Evolutionary conservation across 2,113 vertebrate genomes (phyloP), one percentile per base, ranked within the genome.

Genomic region (Stercorarius parasiticus): DNA sequence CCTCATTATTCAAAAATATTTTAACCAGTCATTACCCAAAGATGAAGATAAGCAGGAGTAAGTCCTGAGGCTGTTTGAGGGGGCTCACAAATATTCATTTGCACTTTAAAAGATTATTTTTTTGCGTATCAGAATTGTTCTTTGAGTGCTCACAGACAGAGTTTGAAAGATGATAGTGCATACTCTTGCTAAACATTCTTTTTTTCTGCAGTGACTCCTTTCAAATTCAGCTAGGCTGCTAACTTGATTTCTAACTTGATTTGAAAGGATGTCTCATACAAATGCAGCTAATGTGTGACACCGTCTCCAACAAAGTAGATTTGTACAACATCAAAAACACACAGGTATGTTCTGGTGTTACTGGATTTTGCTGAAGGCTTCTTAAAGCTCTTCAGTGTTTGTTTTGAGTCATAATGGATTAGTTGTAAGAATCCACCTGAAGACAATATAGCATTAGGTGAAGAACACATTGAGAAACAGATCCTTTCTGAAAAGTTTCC

Each of bases 1-100:
- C 15, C 13, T 92, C 86, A 76, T 95, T 95, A 97, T 86, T 93
- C 64, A 94, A 88, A 93, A 67, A 67, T 79, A 88, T 95, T 96
- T 95, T 89, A 93, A 96, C 86, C 21, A 92, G 59, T 83, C 76
- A 86, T 93, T 86, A 91, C 23, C 22, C n/a, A 56, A 64, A 92
- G 86, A 88, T 69, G 58, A 92, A 65, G 47, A 92, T 65, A 86
- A 84, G 79, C 53, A 73, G 21, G 55, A 78, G 10, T 30, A n/a
- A 97, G 67, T 78, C 59, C 79, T 85, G 36, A 1, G 40, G 83
- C 36, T 79, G 20, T 91, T 86, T 95, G 65, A 94, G 49, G 65
- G 65, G 29, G 56, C 56, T 94, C 22, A 82, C 47, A 87, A 89
- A 65, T 92, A 88, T 65, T 83, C 55, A 91, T 85, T 84, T 93